Percentiles rank a stretch among this genome's conserved stretches.
These are phyloP conservation scores for Morpho deidamia DNA, from an alignment of 2,888 invertebrate genomes.

Conservation along the genomic window DNA sequence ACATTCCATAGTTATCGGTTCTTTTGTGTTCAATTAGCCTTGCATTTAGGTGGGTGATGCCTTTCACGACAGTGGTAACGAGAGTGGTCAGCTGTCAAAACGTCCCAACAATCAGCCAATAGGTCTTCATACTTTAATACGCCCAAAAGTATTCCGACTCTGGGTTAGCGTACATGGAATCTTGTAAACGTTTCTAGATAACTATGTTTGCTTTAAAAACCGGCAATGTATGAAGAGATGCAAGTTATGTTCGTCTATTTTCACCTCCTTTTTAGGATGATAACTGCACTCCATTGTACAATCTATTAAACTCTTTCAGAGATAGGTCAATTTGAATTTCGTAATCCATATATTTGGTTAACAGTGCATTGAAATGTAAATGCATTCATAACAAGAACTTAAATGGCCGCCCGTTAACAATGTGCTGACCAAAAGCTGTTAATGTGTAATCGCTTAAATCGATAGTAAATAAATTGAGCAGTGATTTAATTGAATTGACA, in stretches of 20 bases:
- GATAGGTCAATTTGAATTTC: slow-evolving; percentile 63
- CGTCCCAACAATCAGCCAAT: slow-evolving; percentile 72
- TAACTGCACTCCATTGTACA: slow-evolving; percentile 61
- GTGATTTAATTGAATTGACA: slow-evolving; percentile 5
- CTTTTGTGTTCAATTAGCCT: slow-evolving; percentile 78
- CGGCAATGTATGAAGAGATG: slow-evolving; percentile 33
- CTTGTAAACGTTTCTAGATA: neutral
- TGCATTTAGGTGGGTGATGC: slow-evolving; percentile 72
- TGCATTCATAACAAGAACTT: slow-evolving; percentile 35
- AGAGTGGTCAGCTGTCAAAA: slow-evolving; percentile 77
- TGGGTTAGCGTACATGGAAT: slow-evolving; percentile 10
- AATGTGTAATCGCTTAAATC: slow-evolving; percentile 13
- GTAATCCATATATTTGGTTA: slow-evolving; percentile 40
- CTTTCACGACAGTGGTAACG: slow-evolving; percentile 76
- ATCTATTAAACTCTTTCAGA: slow-evolving; percentile 72
- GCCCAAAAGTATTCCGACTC: slow-evolving; percentile 17
- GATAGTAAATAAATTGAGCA: slow-evolving; percentile 14
- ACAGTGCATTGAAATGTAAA: slow-evolving; percentile 40
- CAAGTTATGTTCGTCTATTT: slow-evolving; percentile 5
- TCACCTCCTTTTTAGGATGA: slow-evolving; percentile 23
- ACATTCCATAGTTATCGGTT: slow-evolving; percentile 68
- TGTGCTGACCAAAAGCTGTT: slow-evolving; percentile 14
- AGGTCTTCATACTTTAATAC: slow-evolving; percentile 29
- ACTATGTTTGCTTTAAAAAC: neutral
- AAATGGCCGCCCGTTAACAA: slow-evolving; percentile 38